These are phyloP conservation scores for Mus minutoides DNA, from an alignment of 2,797 vertebrate genomes.

Conservation along the genomic window DNA sequence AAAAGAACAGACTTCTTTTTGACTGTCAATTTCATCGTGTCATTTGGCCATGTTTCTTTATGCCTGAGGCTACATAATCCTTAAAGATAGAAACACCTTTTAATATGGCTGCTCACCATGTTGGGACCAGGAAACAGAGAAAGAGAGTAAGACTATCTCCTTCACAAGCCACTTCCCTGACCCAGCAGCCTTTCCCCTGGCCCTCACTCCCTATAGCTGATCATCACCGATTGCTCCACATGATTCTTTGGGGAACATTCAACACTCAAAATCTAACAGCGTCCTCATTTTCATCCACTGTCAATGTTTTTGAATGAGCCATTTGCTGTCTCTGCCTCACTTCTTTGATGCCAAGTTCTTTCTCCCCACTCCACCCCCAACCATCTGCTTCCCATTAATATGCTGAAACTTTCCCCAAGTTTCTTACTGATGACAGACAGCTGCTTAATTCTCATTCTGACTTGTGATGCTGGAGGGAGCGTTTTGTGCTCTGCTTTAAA, in stretches of 20 bases:
- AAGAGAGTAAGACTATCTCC: neutral
- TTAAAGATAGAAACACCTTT: neutral
- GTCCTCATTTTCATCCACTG: neutral
- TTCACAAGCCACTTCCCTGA: neutral
- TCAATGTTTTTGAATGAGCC: constrained; percentile 29
- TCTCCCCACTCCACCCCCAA: neutral
- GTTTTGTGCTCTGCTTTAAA: constrained; percentile 16
- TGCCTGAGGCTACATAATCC: neutral
- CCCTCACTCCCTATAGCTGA: neutral
- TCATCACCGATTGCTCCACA: neutral
- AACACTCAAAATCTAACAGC: neutral
- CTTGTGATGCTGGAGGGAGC: neutral
- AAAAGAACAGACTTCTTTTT: neutral
- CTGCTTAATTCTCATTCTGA: constrained; percentile 32
- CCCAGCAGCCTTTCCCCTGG: neutral
- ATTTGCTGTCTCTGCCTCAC: constrained; percentile 51
- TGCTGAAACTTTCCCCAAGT: constrained; percentile 1
- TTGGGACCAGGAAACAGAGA: neutral
- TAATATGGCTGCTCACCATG: neutral
- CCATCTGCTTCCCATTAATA: constrained; percentile 56
- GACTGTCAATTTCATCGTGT: neutral
- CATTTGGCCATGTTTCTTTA: neutral
- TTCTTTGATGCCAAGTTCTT: constrained; percentile 19
- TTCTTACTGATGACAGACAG: constrained; percentile 27
- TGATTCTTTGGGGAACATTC: neutral